A percentile compares a stretch with the other conserved stretches of the same genome.
phyloP scores from a whole-genome alignment of 2,888 invertebrate species.

The Sinopyrophorus schimmeli region DNA sequence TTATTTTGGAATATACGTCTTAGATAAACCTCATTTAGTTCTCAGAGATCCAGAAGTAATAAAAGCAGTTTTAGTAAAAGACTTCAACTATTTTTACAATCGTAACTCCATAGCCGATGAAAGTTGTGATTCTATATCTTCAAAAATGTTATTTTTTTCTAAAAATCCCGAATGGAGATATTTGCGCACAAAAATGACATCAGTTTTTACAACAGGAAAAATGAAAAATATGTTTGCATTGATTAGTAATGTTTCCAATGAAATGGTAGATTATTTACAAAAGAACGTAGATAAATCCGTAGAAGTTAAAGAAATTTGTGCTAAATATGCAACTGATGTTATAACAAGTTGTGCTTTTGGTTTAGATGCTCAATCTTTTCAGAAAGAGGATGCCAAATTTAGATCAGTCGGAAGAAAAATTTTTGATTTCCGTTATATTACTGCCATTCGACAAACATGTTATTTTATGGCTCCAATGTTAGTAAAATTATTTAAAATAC shows the following conservation, averaged over 20 bases:
- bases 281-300: constrained; percentile 43
- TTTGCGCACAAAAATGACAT: constrained; percentile 57
- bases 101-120: constrained; percentile 53
- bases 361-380: constrained; percentile 51
- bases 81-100: constrained; percentile 55
- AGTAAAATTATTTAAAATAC: constrained; percentile 38
- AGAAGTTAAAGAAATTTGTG: constrained; percentile 49
- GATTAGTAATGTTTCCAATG: constrained; percentile 50
- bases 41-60: constrained; percentile 54
- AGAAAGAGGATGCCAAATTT: constrained; percentile 50
- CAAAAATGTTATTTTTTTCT: constrained; percentile 52
- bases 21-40: constrained; percentile 54
- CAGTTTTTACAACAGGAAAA: constrained; percentile 59
- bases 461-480: constrained; percentile 42
- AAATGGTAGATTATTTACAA: constrained; percentile 46
- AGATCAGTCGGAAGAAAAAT: constrained; percentile 46
- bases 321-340: constrained; percentile 55
- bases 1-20: constrained; percentile 54
- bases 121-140: constrained; percentile 51
- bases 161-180: constrained; percentile 58
- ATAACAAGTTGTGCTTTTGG: constrained; percentile 57
- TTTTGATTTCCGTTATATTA: constrained; percentile 43
- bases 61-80: constrained; percentile 53
- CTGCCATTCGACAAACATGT: constrained; percentile 39
- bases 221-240: constrained; percentile 57